These are phyloP conservation scores for Ceratosolen solmsi DNA, from an alignment of 1,140 invertebrate genomes.

Conservation along the genomic window DNA sequence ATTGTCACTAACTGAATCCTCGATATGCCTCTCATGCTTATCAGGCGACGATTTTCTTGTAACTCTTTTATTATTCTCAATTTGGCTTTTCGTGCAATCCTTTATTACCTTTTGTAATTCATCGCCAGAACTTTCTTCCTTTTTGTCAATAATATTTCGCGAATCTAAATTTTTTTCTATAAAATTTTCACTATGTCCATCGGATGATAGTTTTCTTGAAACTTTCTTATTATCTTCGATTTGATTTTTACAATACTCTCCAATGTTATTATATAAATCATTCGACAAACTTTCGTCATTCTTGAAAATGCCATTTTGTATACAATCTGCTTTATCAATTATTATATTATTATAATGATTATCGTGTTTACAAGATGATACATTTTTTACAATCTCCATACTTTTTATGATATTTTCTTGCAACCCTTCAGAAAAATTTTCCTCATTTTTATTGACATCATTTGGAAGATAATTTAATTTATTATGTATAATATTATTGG, in stretches of 20 bases:
- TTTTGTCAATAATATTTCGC: neutral
- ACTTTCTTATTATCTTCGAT: neutral
- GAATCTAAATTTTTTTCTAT: conserved; percentile 1
- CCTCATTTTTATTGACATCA: neutral
- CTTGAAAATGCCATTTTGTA: conserved; percentile 2
- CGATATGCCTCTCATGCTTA: conserved; percentile 36
- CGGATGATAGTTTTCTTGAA: conserved; percentile 16
- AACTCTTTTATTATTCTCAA: conserved; percentile 40
- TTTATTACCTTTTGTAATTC: conserved; percentile 21
- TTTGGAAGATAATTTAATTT: neutral
- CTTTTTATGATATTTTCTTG: neutral
- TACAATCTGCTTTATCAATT: neutral
- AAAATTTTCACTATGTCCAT: conserved; percentile 6
- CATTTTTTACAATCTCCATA: conserved; percentile 6
- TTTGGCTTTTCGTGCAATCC: conserved; percentile 32
- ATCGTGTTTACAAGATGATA: neutral
- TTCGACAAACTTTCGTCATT: neutral
- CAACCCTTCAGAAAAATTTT: neutral
- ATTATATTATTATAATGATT: conserved; percentile 12
- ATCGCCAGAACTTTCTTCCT: neutral
- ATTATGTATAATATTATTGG: neutral
- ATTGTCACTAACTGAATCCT: neutral
- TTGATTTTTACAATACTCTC: neutral
- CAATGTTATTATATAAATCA: neutral
- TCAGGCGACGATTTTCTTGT: conserved; percentile 44